phyloP scores from a whole-genome alignment of 64 coral and sea anemone species.

The Dendrophyllia cribrosa region DNA sequence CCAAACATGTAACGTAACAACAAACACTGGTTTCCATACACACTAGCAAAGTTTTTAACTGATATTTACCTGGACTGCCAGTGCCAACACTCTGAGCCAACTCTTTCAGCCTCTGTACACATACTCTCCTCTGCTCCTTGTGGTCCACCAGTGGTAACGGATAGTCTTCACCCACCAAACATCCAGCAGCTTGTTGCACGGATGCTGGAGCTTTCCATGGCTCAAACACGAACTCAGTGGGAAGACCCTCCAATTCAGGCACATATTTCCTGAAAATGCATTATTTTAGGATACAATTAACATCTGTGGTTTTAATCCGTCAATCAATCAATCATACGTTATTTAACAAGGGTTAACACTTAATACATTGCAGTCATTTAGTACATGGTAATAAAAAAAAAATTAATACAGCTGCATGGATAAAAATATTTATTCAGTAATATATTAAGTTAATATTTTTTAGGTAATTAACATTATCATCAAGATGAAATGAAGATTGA shows the following conservation, averaged over 20 bases:
- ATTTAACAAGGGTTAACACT: not conserved
- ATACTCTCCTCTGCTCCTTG: constrained; percentile 50
- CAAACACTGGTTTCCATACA: not conserved
- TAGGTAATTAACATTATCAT: too few species aligned
- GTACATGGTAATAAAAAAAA: not conserved
- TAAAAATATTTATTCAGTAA: too few species aligned
- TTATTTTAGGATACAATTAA: too few species aligned
- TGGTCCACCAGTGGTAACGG: constrained; percentile 60
- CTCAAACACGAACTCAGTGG: constrained; percentile 75
- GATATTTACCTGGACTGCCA: not conserved
- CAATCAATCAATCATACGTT: too few species aligned
- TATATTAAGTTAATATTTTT: too few species aligned
- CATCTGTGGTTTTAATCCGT: too few species aligned
- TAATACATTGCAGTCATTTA: not conserved
- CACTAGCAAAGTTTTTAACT: too few species aligned
- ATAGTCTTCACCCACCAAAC: constrained; percentile 80
- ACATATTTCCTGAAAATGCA: constrained; percentile 75
- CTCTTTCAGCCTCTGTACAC: constrained; percentile 50
- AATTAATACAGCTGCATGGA: too few species aligned
- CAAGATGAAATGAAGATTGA: too few species aligned
- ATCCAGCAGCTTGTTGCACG: constrained; percentile 59
- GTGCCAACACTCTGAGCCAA: not conserved
- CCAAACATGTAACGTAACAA: too few species aligned
- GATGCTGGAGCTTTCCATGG: constrained; percentile 80
- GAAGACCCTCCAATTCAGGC: constrained; percentile 71